These are phyloP conservation scores for Sarcophaga rosellei DNA, from an alignment of 2,888 invertebrate genomes.

Conservation along the genomic window DNA sequence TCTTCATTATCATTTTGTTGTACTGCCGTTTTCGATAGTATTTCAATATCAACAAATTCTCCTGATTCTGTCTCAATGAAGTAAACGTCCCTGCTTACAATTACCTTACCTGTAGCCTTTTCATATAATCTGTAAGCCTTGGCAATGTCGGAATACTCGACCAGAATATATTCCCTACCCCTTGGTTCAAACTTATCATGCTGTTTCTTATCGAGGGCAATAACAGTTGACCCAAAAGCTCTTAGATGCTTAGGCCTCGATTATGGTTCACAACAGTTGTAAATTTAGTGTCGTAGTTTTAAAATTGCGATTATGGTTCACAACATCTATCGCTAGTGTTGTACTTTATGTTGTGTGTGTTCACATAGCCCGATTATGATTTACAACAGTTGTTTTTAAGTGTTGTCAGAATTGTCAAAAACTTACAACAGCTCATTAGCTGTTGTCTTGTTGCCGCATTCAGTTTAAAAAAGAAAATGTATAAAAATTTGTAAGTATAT, in stretches of 20 bases:
- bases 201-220: constrained; percentile 25
- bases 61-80: not conserved
- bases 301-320: no score
- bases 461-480: no score
- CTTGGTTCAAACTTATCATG: constrained; percentile 29
- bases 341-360: no score
- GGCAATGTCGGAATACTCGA: constrained; percentile 27
- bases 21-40: not conserved
- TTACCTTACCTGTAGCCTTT: constrained; percentile 5
- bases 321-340: no score
- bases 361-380: no score
- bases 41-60: not conserved
- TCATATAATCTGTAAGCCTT: constrained; percentile 55
- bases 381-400: no score
- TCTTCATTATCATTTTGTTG: not conserved
- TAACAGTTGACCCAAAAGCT: constrained; percentile 19
- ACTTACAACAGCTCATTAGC: no score
- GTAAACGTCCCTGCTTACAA: constrained; percentile 48
- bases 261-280: no score
- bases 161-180: constrained; percentile 22
- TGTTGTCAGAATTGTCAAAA: no score
- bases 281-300: no score
- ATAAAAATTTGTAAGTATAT: no score
- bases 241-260: constrained; percentile 23
- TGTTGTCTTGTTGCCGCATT: no score